phyloP scores from a whole-genome alignment of 2,797 vertebrate genomes.

The Lithobates pipiens region DNA sequence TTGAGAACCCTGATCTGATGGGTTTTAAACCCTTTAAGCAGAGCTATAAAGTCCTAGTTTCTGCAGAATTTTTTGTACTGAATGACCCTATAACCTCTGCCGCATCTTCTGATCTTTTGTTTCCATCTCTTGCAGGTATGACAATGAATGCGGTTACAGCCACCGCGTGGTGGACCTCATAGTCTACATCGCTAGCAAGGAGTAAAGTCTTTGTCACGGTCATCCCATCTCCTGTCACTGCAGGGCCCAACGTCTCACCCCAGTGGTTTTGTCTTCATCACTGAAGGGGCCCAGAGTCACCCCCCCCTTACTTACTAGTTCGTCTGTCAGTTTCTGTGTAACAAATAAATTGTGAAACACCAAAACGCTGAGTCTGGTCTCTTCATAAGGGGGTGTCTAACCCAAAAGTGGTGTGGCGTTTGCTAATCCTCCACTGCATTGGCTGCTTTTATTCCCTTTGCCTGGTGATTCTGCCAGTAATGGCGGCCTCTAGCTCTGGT shows the following conservation, averaged over 20 bases:
- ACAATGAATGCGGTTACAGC: slow-evolving; percentile 96
- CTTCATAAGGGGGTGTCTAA: too few relatives aligned
- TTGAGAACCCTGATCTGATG: too few relatives aligned
- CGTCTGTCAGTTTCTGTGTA: slow-evolving; percentile 58
- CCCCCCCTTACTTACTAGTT: slow-evolving; percentile 37
- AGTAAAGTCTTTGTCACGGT: slow-evolving; percentile 74
- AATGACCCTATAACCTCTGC: too few relatives aligned
- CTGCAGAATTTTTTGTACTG: too few relatives aligned
- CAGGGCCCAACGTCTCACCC: slow-evolving; percentile 31
- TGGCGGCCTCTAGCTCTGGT: too few relatives aligned
- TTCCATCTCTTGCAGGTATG: slow-evolving; percentile 81
- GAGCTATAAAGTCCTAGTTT: too few relatives aligned
- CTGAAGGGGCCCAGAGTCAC: slow-evolving; percentile 52
- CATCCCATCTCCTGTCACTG: slow-evolving; percentile 50
- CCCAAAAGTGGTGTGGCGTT: too few relatives aligned
- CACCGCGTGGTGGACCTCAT: slow-evolving; percentile 93
- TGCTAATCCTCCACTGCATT: too few relatives aligned
- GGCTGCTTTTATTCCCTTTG: too few relatives aligned
- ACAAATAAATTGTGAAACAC: slow-evolving; percentile 48
- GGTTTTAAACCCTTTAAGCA: too few relatives aligned
- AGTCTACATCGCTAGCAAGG: slow-evolving; percentile 89
- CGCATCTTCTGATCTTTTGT: background rate
- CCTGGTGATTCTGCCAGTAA: too few relatives aligned
- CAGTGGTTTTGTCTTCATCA: slow-evolving; percentile 43
- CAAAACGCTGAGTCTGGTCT: background rate